Base-by-base conservation (phyloP, 2,888 invertebrate species). In the Lasioglossum marginatum region DNA sequence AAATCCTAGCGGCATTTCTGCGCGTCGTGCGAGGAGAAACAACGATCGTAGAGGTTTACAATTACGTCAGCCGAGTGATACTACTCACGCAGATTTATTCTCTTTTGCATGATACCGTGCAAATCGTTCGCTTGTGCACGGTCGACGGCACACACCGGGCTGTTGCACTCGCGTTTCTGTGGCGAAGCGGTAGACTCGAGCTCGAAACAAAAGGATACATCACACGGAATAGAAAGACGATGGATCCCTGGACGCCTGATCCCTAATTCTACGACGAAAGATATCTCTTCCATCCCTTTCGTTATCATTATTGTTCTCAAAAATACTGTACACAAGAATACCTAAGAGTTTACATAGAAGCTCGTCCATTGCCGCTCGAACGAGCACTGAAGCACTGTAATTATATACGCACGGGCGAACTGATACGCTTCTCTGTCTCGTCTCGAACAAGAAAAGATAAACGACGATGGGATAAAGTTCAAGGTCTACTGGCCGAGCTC, bases 311-410 rank as follows among this genome's bases (percentile, higher is more conserved):
- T 91, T 88, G 87, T 83, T 86, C 85, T 91, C 87, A 91, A 91
- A 79, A 91, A 91, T 91, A 91, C 91, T 91, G 91, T 91, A 91
- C 89, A 91, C 79, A 87, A 90, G 85, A 91, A 91, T 91, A 88
- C 88, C 89, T 91, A 89, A 87, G 40, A 87, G 80, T 81, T 68
- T 81, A 87, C 79, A 78, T 86, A 72, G 78, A 88, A 83, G 86
- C 81, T 82, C 83, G 83, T 71, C 71, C 78, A 71, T 75, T 52
- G 83, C 23, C 80, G 77, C 82, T 83, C 77, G 78, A 77, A 87
- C 79, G 86, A 86, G 82, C 84, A 83, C 75, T 71, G 77, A 88
- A 90, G 86, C 89, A 84, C 74, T 66, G 76, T 83, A 85, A 77
- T 60, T 87, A 79, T 45, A 40, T 79, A 72, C 45, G 60, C 57